Conservation (phyloP, 2,113 vertebrate species). For the Takifugu bimaculatus region DNA sequence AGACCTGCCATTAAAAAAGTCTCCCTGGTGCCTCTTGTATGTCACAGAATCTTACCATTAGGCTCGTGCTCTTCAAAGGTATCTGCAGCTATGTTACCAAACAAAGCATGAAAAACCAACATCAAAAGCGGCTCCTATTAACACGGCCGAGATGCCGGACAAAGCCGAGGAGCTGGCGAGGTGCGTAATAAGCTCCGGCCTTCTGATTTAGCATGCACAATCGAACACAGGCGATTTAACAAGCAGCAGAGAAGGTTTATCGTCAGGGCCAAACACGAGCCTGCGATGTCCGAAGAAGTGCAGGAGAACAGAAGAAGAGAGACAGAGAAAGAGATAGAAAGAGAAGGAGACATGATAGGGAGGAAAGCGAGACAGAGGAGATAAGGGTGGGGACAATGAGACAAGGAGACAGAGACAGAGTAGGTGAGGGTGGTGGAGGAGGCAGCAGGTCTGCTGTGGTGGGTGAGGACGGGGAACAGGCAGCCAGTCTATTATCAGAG, state of each 20-base stretch:
- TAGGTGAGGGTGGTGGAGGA: constrained; percentile 58
- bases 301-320: constrained; percentile 38
- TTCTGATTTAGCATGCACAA: constrained; percentile 16
- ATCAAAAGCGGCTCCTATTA: constrained; percentile 57
- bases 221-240: constrained; percentile 31
- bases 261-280: constrained; percentile 8
- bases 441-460: constrained; percentile 37
- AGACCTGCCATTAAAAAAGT: constrained; percentile 40
- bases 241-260: constrained; percentile 29
- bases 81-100: constrained; percentile 36
- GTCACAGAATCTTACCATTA: constrained; percentile 39
- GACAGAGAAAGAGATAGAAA: constrained; percentile 68
- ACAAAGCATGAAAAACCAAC: constrained; percentile 62
- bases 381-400: constrained; percentile 58
- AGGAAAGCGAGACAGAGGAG: constrained; percentile 71
- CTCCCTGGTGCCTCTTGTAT: constrained; percentile 38
- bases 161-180: constrained; percentile 45
- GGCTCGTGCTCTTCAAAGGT: constrained; percentile 56
- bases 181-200: constrained; percentile 55
- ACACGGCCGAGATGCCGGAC: constrained; percentile 31
- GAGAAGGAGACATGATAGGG: constrained; percentile 74
- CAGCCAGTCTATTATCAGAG: constrained; percentile 91
- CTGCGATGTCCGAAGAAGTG: constrained; percentile 14
- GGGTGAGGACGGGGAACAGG: constrained; percentile 76
- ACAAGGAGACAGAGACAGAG: constrained; percentile 74